Evolutionary conservation across 2,888 invertebrate genomes (phyloP).

Genomic region (Lymantria monacha): DNA sequence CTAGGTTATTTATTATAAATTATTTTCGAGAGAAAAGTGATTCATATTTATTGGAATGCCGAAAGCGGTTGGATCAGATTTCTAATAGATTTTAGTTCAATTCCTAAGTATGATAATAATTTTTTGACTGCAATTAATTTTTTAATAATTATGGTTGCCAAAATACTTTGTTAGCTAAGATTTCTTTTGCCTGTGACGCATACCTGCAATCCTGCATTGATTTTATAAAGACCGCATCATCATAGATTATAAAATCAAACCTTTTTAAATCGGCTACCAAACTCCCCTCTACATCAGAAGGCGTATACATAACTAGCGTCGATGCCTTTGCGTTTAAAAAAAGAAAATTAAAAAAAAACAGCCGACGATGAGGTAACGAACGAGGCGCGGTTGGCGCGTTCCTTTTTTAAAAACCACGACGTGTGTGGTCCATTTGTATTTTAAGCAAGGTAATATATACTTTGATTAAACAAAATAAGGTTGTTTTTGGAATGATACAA

Average conservation of each 20-base stretch:
- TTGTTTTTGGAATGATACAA: slow-evolving; percentile 6
- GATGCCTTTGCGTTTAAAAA: slow-evolving; percentile 57
- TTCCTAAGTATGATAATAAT: no score
- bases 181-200: not conserved
- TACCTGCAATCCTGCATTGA: not conserved
- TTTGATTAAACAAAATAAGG: rapidly evolving
- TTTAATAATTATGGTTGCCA: not conserved
- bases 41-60: no score
- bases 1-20: no score
- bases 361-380: slow-evolving; percentile 79
- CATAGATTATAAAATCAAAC: slow-evolving; percentile 26
- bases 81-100: no score
- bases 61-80: no score
- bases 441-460: slow-evolving; percentile 3
- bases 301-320: slow-evolving; percentile 74
- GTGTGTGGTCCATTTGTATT: slow-evolving; percentile 68
- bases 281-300: slow-evolving; percentile 36
- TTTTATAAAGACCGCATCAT: slow-evolving; percentile 10
- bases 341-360: slow-evolving; percentile 59
- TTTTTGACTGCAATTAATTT: no score
- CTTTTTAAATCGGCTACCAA: slow-evolving; percentile 33
- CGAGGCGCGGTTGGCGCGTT: slow-evolving; percentile 77
- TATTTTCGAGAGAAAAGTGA: no score
- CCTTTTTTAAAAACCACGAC: slow-evolving; percentile 76
- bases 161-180: not conserved